phyloP scores from a whole-genome alignment of 1,140 invertebrate species.

The Scylla paramamosain region DNA sequence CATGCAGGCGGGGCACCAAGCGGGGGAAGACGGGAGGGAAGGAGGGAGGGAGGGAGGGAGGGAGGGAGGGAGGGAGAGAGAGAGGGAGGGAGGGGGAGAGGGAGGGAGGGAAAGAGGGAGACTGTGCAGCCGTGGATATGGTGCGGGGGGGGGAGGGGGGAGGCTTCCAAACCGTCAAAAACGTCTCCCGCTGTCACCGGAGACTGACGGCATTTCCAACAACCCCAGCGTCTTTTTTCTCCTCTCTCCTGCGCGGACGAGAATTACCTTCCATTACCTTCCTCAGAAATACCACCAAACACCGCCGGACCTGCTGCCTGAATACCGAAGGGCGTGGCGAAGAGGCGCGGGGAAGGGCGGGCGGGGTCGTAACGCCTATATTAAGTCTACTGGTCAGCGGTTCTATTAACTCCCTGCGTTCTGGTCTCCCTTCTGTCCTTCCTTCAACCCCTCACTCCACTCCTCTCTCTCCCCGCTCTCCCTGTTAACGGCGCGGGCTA shows the following conservation, averaged over 20 bases:
- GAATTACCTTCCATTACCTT: neutral
- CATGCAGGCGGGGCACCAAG: neutral
- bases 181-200: neutral
- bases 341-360: neutral
- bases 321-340: neutral
- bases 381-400: neutral
- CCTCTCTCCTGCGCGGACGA: neutral
- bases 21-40: neutral
- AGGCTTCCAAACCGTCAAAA: neutral
- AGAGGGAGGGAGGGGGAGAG: no score
- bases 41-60: neutral
- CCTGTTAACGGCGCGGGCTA: neutral
- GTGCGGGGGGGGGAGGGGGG: neutral
- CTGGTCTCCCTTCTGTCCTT: neutral
- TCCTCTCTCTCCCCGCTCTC: neutral
- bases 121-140: no score
- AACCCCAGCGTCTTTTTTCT: neutral
- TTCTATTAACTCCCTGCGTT: neutral
- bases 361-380: neutral
- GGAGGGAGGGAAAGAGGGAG: neutral
- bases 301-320: neutral
- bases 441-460: neutral
- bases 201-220: neutral
- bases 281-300: neutral
- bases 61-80: neutral